These are phyloP conservation scores for Phyllopteryx taeniolatus DNA, from an alignment of 2,113 vertebrate species.

Conservation along the genomic window DNA sequence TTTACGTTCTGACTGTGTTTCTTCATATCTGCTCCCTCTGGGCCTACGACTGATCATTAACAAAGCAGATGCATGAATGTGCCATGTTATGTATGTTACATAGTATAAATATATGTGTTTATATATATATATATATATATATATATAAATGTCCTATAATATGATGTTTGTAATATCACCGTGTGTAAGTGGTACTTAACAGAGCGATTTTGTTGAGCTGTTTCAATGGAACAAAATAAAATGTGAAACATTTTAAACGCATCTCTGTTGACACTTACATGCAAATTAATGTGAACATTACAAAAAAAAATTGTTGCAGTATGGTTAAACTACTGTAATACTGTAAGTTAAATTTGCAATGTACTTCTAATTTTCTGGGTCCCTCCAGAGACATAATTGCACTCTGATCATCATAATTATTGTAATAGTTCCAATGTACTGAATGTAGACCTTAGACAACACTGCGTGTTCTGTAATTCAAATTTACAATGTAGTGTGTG, in stretches of 20 bases:
- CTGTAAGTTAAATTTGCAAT: no score
- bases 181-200: slow-evolving; percentile 55
- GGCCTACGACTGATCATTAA: slow-evolving; percentile 43
- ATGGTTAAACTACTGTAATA: no score
- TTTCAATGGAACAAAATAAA: slow-evolving; percentile 67
- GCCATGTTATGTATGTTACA: slow-evolving; percentile 54
- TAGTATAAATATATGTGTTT: slow-evolving; percentile 28
- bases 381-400: no score
- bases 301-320: no score
- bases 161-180: slow-evolving; percentile 58
- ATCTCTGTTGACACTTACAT: background rate
- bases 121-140: slow-evolving; percentile 5
- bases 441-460: no score
- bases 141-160: background rate
- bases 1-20: slow-evolving; percentile 46
- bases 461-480: no score
- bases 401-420: no score
- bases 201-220: slow-evolving; percentile 49
- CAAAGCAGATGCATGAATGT: slow-evolving; percentile 45
- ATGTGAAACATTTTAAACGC: slow-evolving; percentile 61
- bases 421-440: no score
- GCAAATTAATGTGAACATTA: background rate
- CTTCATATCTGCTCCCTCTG: slow-evolving; percentile 42
- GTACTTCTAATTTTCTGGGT: no score
- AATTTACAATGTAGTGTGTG: no score